These are phyloP conservation scores for Parazoanthus swiftii DNA, from an alignment of 92 coral and sea anemone species.

Conservation along the genomic window DNA sequence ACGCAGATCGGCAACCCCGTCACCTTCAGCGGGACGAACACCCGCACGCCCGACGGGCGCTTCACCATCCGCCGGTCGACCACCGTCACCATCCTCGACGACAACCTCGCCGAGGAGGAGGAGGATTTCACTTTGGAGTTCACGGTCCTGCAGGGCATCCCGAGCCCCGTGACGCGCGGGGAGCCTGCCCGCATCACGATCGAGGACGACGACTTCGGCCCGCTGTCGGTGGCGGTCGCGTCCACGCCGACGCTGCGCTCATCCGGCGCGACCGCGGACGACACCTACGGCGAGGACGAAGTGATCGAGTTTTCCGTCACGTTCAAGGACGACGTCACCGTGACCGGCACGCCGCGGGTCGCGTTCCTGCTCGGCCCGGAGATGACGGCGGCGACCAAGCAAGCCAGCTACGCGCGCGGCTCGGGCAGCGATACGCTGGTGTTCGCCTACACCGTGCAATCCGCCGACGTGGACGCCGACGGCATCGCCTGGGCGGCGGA, in stretches of 20 bases:
- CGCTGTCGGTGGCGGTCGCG: conserved; percentile 18
- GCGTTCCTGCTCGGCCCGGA: conserved; percentile 18
- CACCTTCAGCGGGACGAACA: conserved; percentile 16
- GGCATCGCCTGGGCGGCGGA: conserved; percentile 18
- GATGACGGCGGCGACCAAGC: conserved; percentile 17
- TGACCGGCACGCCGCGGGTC: conserved; percentile 13
- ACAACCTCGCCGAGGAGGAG: conserved; percentile 17
- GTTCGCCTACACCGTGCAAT: conserved; percentile 15
- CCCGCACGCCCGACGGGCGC: conserved; percentile 20
- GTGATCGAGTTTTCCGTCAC: conserved; percentile 15
- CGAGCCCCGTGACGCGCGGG: conserved; percentile 11
- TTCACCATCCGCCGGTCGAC: conserved; percentile 14
- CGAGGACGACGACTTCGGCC: conserved; percentile 17
- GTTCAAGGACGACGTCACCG: conserved; percentile 16
- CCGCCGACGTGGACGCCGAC: conserved; percentile 18
- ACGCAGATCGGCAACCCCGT: conserved; percentile 11
- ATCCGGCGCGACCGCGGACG: conserved; percentile 18
- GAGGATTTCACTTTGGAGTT: neutral
- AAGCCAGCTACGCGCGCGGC: conserved; percentile 18
- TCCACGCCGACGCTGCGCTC: conserved; percentile 18
- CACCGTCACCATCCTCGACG: conserved; percentile 14
- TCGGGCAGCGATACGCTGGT: conserved; percentile 17
- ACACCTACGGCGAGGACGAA: conserved; percentile 16
- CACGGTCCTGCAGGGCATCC: conserved; percentile 8
- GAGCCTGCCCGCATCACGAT: conserved; percentile 4